Conservation (phyloP, 2,888 invertebrate genomes). For the Busseola fusca region DNA sequence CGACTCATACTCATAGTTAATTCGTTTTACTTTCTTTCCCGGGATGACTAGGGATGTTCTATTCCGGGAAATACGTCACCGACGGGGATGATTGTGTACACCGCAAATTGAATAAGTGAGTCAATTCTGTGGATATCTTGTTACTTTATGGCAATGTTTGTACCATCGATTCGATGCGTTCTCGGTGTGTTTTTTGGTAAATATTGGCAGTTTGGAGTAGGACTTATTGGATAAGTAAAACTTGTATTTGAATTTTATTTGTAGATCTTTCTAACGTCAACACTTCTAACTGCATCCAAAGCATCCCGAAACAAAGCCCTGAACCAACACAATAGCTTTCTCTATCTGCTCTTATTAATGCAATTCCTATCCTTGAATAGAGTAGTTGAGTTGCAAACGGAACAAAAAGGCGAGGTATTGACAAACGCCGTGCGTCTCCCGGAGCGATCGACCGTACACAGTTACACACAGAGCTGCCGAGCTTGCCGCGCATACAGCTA, state of each 20-base stretch:
- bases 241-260: conserved; percentile 7
- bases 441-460: conserved; percentile 39
- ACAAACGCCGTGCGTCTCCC: conserved; percentile 43
- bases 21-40: conserved; percentile 59
- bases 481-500: conserved; percentile 34
- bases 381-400: conserved; percentile 33
- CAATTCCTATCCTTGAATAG: conserved; percentile 55
- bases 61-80: conserved; percentile 58
- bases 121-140: conserved; percentile 46
- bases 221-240: not conserved
- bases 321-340: conserved; percentile 6
- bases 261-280: conserved; percentile 5
- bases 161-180: conserved; percentile 22
- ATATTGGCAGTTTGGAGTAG: not conserved
- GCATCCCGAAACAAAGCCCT: conserved; percentile 37
- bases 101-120: conserved; percentile 67
- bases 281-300: not conserved
- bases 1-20: conserved; percentile 51
- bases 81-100: conserved; percentile 57
- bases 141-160: conserved; percentile 24
- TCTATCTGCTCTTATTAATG: conserved; percentile 48
- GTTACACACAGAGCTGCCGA: conserved; percentile 16
- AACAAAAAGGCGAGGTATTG: conserved; percentile 49
- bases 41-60: conserved; percentile 54
- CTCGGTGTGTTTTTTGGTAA: not conserved